phyloP scores from a whole-genome alignment of 2,888 invertebrate genomes.

The Chalcosyrphus nemorum region DNA sequence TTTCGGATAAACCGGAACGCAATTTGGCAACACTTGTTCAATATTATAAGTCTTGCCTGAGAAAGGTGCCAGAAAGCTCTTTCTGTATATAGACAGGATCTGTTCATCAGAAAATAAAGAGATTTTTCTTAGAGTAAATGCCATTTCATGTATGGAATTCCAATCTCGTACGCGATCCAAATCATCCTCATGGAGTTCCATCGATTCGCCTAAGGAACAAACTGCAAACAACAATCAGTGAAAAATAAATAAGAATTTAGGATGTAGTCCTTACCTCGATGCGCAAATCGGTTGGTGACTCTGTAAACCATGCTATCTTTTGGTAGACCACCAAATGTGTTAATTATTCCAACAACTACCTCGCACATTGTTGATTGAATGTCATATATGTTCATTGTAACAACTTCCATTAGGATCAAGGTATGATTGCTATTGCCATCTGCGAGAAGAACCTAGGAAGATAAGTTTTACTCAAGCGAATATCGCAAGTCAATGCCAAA shows the following conservation, averaged over 20 bases:
- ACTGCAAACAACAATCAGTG: slow-evolving; percentile 16
- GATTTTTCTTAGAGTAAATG: neutral
- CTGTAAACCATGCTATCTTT: neutral
- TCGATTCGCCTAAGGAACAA: slow-evolving; percentile 36
- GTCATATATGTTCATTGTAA: slow-evolving; percentile 62
- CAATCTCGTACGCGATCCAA: slow-evolving; percentile 52
- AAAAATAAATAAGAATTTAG: neutral
- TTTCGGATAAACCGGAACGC: slow-evolving; percentile 73
- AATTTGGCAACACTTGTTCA: slow-evolving; percentile 9
- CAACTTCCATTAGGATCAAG: slow-evolving; percentile 72
- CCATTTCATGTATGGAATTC: slow-evolving; percentile 24
- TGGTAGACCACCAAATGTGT: slow-evolving; percentile 66
- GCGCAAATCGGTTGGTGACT: neutral
- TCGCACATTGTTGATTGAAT: slow-evolving; percentile 74
- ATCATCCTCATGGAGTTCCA: slow-evolving; percentile 6
- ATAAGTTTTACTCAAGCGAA: neutral
- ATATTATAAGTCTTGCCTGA: neutral
- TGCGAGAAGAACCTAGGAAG: slow-evolving; percentile 63
- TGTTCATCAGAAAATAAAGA: slow-evolving; percentile 29
- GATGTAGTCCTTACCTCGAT: neutral
- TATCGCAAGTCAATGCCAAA: no score
- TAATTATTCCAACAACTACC: slow-evolving; percentile 68
- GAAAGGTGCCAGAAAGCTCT: neutral
- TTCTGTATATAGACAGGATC: slow-evolving; percentile 1
- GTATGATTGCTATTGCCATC: slow-evolving; percentile 48